Evolutionary conservation across 2,113 vertebrate genomes (phyloP).

Genomic region (Tragelaphus imberbis): DNA sequence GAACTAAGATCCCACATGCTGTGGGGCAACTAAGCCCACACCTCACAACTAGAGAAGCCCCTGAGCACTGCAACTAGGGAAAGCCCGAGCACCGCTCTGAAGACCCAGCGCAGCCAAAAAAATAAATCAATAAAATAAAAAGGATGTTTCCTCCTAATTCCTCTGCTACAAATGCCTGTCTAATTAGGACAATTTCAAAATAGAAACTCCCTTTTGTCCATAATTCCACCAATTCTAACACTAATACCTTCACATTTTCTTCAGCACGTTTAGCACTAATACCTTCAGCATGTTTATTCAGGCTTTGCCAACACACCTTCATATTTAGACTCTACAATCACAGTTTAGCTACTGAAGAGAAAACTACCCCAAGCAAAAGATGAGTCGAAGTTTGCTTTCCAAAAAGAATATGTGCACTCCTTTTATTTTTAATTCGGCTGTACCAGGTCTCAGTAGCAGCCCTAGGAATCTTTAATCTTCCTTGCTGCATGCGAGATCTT

Average conservation of each 20-base stretch:
- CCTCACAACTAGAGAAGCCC: not conserved
- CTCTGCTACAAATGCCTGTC: not conserved
- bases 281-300: not conserved
- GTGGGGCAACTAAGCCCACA: not conserved
- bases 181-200: not conserved
- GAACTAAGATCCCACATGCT: not conserved
- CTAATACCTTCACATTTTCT: not conserved
- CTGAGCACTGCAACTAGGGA: not conserved
- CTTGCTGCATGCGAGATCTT: not conserved
- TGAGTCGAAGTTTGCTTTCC: not conserved
- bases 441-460: not conserved
- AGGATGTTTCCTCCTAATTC: not conserved
- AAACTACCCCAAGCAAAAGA: not conserved
- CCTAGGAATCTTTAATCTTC: not conserved
- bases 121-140: not conserved
- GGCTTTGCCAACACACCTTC: not conserved
- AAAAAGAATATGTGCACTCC: not conserved
- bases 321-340: not conserved
- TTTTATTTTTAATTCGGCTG: not conserved
- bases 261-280: not conserved
- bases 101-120: not conserved
- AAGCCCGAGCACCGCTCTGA: not conserved
- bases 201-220: not conserved
- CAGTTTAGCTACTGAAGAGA: not conserved
- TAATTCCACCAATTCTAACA: not conserved